Conservation (phyloP, 2,888 invertebrate genomes). For the Eubasilissa splendida region DNA sequence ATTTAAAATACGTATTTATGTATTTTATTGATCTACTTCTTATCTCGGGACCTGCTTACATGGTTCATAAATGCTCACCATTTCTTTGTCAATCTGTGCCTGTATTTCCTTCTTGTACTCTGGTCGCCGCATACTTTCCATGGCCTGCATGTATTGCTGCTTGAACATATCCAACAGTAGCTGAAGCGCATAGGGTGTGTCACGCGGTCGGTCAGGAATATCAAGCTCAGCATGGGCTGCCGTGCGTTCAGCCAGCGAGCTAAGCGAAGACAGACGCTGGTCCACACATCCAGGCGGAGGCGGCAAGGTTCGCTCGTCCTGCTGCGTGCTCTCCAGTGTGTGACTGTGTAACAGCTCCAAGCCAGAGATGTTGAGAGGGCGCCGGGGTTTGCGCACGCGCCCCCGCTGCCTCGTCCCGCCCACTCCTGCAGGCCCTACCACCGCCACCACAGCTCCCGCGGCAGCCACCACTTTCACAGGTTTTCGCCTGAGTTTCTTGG, state of each 20-base stretch:
- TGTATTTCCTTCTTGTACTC: constrained; percentile 82
- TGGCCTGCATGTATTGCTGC: constrained; percentile 88
- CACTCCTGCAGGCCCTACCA: constrained; percentile 70
- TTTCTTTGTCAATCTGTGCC: constrained; percentile 86
- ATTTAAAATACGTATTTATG: no score
- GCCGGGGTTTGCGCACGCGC: constrained; percentile 77
- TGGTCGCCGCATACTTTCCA: constrained; percentile 88
- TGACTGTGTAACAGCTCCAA: constrained; percentile 91
- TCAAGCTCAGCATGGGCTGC: constrained; percentile 86
- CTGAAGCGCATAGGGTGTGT: constrained; percentile 89
- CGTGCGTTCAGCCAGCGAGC: constrained; percentile 77
- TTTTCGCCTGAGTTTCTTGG: constrained; percentile 67
- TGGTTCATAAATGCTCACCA: constrained; percentile 66
- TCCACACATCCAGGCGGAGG: constrained; percentile 94
- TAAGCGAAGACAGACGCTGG: constrained; percentile 88
- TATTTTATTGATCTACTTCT: no score
- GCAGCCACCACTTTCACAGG: constrained; percentile 66
- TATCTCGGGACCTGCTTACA: no score
- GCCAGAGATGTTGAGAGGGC: constrained; percentile 85
- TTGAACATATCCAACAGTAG: constrained; percentile 89
- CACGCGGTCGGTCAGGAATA: constrained; percentile 84
- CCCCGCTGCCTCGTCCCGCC: constrained; percentile 71
- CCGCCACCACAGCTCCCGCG: constrained; percentile 69
- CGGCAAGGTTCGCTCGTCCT: constrained; percentile 76
- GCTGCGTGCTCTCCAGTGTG: constrained; percentile 89